Evolutionary conservation across 1,140 invertebrate species (phyloP).

Genomic region (Arctopsyche grandis): DNA sequence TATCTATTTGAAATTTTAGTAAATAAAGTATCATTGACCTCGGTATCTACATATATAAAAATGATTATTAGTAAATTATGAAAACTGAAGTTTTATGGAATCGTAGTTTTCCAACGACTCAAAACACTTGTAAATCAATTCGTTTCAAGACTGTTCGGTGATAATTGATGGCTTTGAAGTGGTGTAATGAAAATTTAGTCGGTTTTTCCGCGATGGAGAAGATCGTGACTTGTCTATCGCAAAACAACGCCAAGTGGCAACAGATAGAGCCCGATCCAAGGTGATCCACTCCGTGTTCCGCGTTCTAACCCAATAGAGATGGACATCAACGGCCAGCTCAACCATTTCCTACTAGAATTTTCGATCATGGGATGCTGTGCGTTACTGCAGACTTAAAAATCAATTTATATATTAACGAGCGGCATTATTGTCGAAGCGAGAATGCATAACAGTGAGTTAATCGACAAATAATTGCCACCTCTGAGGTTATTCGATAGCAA

Average conservation of each 20-base stretch:
- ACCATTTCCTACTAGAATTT: neutral
- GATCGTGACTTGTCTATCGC: neutral
- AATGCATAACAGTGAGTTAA: neutral
- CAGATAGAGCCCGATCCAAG: neutral
- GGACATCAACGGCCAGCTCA: neutral
- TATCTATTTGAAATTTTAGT: no score
- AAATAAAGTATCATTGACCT: no score
- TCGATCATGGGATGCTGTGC: neutral
- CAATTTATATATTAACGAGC: neutral
- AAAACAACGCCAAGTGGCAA: neutral
- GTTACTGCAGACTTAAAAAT: neutral
- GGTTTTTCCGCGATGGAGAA: no score
- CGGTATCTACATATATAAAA: no score
- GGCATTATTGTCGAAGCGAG: neutral
- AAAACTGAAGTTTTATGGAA: no score
- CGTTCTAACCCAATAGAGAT: conserved; percentile 8
- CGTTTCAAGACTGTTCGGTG: no score
- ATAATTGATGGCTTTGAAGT: no score
- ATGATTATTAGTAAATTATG: no score
- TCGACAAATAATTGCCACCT: neutral
- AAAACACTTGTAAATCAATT: no score
- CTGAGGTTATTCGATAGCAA: neutral
- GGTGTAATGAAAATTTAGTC: no score
- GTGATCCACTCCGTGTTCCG: conserved; percentile 38
- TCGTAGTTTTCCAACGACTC: no score